Percentiles rank a stretch among this genome's conserved stretches.
phyloP scores from a whole-genome alignment of 2,888 invertebrate species.

The Lacanobia oleracea region DNA sequence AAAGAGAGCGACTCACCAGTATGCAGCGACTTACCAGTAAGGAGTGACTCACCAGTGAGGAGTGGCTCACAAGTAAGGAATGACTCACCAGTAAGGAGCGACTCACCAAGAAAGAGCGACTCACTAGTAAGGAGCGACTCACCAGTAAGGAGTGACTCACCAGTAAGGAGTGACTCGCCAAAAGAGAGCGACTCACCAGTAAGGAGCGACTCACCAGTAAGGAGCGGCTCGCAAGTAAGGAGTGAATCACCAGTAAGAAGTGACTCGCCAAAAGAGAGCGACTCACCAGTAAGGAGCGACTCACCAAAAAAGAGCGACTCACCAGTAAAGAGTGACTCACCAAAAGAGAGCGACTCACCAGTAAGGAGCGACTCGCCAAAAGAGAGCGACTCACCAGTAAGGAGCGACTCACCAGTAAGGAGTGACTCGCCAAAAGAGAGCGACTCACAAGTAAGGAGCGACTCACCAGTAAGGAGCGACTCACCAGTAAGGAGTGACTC shows the following conservation, averaged over 20 bases:
- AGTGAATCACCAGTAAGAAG: no score
- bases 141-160: constrained; percentile 90
- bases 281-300: constrained; percentile 54
- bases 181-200: constrained; percentile 83
- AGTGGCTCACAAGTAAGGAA: constrained; percentile 87
- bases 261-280: constrained; percentile 93
- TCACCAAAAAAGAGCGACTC: constrained; percentile 93
- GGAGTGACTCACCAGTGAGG: no score
- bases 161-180: constrained; percentile 92
- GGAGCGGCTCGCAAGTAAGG: no score
- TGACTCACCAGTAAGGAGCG: no score
- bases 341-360: constrained; percentile 90
- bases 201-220: constrained; percentile 93
- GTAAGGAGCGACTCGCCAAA: constrained; percentile 93
- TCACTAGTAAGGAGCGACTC: constrained; percentile 66
- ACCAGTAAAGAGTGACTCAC: constrained; percentile 85
- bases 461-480: constrained; percentile 91
- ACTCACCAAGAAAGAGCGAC: constrained; percentile 91
- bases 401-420: constrained; percentile 92
- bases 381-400: constrained; percentile 76
- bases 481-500: constrained; percentile 66
- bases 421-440: no score
- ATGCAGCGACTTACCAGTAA: constrained; percentile 92
- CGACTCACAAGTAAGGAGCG: no score
- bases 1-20: constrained; percentile 83